Evolutionary conservation across 2,888 invertebrate species (phyloP), one percentile per base, ranked within the genome.

Genomic region (Homarus gammarus): DNA sequence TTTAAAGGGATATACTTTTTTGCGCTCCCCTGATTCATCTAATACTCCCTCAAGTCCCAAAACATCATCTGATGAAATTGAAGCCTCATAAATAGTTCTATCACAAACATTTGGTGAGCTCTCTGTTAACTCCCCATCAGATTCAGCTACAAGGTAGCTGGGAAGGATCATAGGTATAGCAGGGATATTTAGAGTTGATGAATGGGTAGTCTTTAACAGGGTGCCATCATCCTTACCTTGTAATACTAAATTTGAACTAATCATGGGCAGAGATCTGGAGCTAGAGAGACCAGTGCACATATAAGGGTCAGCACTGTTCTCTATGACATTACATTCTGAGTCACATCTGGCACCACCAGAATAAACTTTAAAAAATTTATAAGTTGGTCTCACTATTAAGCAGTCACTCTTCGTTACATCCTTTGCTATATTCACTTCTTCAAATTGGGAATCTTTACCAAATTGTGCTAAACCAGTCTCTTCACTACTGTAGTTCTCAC

Each of bases 181-280:
- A 0, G 95, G 95, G 87, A 95, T 93, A 92, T 95, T 95, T 92
- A 95, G 93, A 33, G 95, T 95, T 93, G 95, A 95, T 92, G 95
- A 95, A 94, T 95, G 95, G 92, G 95, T 94, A 68, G 94, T 94
- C 44, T 75, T 83, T 38, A 18, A 22, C 31, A 27, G 33, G 18
- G 22, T 0, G 18, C 51, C 31, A 40, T 38, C 18, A 38, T 51
- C 79, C 51, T 56, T 70, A 15, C 22, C 38, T 44, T 70, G 70
- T 78, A 77, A 73, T n/a, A 36, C 36, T 22, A 31, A 49, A 8
- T 77, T 64, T 31, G 31, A 22, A 27, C n/a, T 85, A 12, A 86
- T 27, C 3, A 68, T 33, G 31, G 86, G 86, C 61, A 78, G 31
- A 49, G 87, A 87, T 49, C 56, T 68, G 31, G 87, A 79, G 18